Base-by-base conservation (phyloP, 1,140 invertebrate species). In the Drosophila cardini region DNA sequence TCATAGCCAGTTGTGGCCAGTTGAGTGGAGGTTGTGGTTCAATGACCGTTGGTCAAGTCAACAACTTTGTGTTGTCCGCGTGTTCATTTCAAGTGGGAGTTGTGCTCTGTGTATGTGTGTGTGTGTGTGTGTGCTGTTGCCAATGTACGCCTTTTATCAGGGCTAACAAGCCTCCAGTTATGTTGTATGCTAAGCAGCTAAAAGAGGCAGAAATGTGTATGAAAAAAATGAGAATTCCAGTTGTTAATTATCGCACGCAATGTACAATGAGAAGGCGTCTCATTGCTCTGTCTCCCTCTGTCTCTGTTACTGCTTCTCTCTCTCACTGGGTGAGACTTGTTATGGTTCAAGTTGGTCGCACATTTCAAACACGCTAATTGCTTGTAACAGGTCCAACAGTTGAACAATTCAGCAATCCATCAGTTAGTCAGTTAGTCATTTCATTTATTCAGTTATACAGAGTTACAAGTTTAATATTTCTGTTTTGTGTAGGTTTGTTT, bases 161-260 rank as follows among this genome's bases (percentile, higher is more conserved):
- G 40, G 32, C 30, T 61, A 69, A 85, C 82, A 81, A 85, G 79
- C 72, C 68, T 74, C 75, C 42, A 76, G 82, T 79, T 87, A 76
- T 86, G 76, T 83, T 84, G 65, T 86, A 87, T 87, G 83, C 76
- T 82, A 80, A 86, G 70, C 79, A 82, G 83, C 81, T 79, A 8
- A 15, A 21, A 56, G 42, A 32, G n/a, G 21, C 10, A 26, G 32
- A 36, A 53, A 32, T 16, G 21, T 21, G 30, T 32, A 15, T 50
- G 48, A n/a, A 36, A 16, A 63, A 30, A 64, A 43, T 9, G 13
- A 50, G 60, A 60, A 52, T 55, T 76, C 69, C 78, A 72, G 83
- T 83, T 89, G 80, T 89, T 86, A 76, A 86, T 83, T 86, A 86
- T 89, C 69, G 79, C 83, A 86, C 83, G 83, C 84, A 86, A 86